phyloP scores from a whole-genome alignment of 1,140 invertebrate species.

The Diploscapter pachys region DNA sequence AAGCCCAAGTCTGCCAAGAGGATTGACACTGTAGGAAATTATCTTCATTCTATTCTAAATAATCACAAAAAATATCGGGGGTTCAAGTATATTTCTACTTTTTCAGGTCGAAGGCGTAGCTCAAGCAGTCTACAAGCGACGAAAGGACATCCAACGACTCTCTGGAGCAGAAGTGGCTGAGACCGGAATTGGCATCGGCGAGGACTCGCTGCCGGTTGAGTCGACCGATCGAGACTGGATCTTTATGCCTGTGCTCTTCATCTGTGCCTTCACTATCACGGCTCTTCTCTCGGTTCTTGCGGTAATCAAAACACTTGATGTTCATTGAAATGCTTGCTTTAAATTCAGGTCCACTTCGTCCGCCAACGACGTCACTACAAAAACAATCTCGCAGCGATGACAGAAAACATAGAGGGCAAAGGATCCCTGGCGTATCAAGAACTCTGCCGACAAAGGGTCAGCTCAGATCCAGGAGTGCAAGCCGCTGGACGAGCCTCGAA shows the following conservation, averaged over 20 bases:
- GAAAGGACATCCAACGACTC: conserved; percentile 56
- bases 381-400: conserved; percentile 46
- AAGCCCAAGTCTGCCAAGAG: conserved; percentile 41
- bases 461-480: neutral
- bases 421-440: conserved; percentile 92
- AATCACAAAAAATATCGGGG: too few relatives aligned
- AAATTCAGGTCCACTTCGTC: conserved; percentile 4
- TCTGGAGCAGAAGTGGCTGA: conserved; percentile 57
- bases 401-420: conserved; percentile 74
- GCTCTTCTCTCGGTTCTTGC: conserved; percentile 13
- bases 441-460: conserved; percentile 77
- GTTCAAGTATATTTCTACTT: too few relatives aligned
- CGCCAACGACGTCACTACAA: conserved; percentile 28
- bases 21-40: conserved; percentile 35
- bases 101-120: too few relatives aligned
- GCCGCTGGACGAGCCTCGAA: conserved; percentile 78
- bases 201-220: conserved; percentile 54
- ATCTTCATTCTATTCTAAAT: too few relatives aligned
- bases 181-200: conserved; percentile 56
- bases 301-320: neutral
- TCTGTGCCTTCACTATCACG: conserved; percentile 53
- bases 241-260: conserved; percentile 51
- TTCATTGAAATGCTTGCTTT: too few relatives aligned
- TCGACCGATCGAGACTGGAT: conserved; percentile 51
- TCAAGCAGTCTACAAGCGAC: conserved; percentile 42